Base-by-base conservation (phyloP, 1,140 invertebrate genomes). In the Myzus persicae region DNA sequence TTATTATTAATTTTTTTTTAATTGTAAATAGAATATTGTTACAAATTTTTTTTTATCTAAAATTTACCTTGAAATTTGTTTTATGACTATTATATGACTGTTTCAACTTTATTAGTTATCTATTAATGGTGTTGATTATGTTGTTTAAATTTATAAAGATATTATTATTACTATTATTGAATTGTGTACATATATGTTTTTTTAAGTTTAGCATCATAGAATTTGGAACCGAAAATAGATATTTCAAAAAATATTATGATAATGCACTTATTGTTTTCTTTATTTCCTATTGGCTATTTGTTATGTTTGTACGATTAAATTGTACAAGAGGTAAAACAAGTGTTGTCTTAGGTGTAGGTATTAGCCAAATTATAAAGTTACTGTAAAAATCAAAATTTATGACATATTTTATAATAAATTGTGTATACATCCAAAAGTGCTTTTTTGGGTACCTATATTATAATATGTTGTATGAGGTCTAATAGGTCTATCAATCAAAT, bases 1-100 rank as follows among this genome's bases (percentile, higher is more conserved):
- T 90, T 59, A 51, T 89, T 46, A 54, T 89, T 54, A 40, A 51
- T 90, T 24, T 67, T 67, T 26, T 48, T 90, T 26, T 54, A 59
- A 90, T 54, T 90, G 89, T 90, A 90, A 67, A 90, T 90, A 90
- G 89, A 90, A 90, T 59, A 67, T 67, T 31, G 20, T 90, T 59
- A n/a, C 51, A 18, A 14, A 51, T 26, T 54, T 89, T 89, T 87
- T 90, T 67, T 90, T 51, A 40, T 42, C 51, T 26, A 20, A 42
- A 42, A 40, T 59, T 90, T 59, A n/a, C 4, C 31, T 59, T 6
- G 31, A 67, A 90, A 67, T n/a, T 90, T 90, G 59, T 54, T 54
- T 54, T 51, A 51, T 36, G n/a, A 54, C 36, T 46, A 88, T 90
- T 42, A 38, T n/a, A 54, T 42, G 38, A 67, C 51, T 90, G 89